A percentile compares a stretch with the other conserved stretches of the same genome.
These are phyloP conservation scores for Catocala sponsa DNA, from an alignment of 2,888 invertebrate genomes.

Conservation along the genomic window DNA sequence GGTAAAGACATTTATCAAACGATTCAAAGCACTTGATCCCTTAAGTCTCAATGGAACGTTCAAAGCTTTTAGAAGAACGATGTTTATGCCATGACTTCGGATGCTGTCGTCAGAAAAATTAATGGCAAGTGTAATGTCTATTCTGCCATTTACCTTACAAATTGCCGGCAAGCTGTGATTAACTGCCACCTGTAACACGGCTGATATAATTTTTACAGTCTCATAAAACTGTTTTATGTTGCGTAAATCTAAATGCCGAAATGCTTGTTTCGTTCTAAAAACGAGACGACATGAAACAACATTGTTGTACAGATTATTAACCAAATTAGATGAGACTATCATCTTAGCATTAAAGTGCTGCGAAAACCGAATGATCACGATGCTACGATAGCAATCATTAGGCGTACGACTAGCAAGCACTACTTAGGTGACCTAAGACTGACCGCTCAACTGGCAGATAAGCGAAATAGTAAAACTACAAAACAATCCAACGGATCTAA, in stretches of 20 bases:
- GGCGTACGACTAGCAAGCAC: too few species aligned
- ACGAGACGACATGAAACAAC: neutral
- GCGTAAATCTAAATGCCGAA: constrained; percentile 31
- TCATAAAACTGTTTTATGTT: constrained; percentile 52
- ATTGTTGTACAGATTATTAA: too few species aligned
- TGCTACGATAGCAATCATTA: too few species aligned
- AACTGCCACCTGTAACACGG: constrained; percentile 57
- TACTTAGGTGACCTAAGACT: too few species aligned
- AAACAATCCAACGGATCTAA: too few species aligned
- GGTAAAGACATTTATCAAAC: constrained; percentile 68
- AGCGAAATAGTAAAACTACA: too few species aligned
- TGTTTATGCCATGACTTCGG: constrained; percentile 69
- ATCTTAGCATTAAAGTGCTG: too few species aligned
- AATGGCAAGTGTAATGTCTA: constrained; percentile 65
- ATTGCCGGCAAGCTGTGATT: constrained; percentile 62
- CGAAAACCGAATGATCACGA: too few species aligned
- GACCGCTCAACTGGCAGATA: too few species aligned
- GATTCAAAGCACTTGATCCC: constrained; percentile 68
- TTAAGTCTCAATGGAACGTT: constrained; percentile 60
- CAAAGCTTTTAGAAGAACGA: constrained; percentile 64
- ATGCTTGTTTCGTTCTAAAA: constrained; percentile 30
- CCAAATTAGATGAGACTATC: too few species aligned
- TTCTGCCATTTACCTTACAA: constrained; percentile 65
- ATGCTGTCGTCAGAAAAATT: constrained; percentile 73
- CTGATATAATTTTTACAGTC: constrained; percentile 59